A percentile compares a stretch with the other conserved stretches of the same genome.
Evolutionary conservation across 2,888 invertebrate species (phyloP).

Genomic region (Choreutis nemorana): DNA sequence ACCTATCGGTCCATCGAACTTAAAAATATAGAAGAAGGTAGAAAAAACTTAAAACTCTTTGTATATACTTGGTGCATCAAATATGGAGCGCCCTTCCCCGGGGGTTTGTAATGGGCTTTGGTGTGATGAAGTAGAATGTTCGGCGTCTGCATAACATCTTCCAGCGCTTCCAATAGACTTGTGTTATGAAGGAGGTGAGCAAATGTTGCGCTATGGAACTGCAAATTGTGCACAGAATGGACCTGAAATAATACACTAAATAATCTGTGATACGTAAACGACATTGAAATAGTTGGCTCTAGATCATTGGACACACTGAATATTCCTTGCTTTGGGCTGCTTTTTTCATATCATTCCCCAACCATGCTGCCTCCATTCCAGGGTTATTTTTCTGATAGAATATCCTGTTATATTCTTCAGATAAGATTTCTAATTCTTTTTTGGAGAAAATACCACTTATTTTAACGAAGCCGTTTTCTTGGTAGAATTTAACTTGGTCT

Average conservation of each 20-base stretch:
- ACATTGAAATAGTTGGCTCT: neutral
- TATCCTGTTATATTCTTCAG: conserved; percentile 39
- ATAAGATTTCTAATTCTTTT: conserved; percentile 40
- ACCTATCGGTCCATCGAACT: too few relatives aligned
- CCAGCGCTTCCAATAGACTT: conserved; percentile 45
- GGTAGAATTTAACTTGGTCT: conserved; percentile 39
- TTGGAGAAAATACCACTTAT: conserved; percentile 34
- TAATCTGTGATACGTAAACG: neutral
- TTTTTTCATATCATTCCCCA: conserved; percentile 38
- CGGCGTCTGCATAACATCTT: conserved; percentile 48
- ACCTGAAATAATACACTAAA: conserved; percentile 35
- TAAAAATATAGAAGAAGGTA: too few relatives aligned
- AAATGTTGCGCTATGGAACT: conserved; percentile 50
- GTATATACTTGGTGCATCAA: conserved; percentile 56
- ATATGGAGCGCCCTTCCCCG: conserved; percentile 52
- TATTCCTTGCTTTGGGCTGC: conserved; percentile 12
- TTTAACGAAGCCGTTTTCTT: conserved; percentile 50
- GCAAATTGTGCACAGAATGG: conserved; percentile 54
- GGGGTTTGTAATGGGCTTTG: conserved; percentile 58
- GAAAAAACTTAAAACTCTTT: too few relatives aligned
- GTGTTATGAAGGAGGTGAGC: conserved; percentile 36
- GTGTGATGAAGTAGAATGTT: conserved; percentile 58
- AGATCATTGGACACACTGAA: conserved; percentile 13
- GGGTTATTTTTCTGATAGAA: conserved; percentile 37
- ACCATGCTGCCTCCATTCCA: conserved; percentile 49